These are phyloP conservation scores for Morus bassanus DNA, from an alignment of 2,797 vertebrate genomes.

Conservation along the genomic window DNA sequence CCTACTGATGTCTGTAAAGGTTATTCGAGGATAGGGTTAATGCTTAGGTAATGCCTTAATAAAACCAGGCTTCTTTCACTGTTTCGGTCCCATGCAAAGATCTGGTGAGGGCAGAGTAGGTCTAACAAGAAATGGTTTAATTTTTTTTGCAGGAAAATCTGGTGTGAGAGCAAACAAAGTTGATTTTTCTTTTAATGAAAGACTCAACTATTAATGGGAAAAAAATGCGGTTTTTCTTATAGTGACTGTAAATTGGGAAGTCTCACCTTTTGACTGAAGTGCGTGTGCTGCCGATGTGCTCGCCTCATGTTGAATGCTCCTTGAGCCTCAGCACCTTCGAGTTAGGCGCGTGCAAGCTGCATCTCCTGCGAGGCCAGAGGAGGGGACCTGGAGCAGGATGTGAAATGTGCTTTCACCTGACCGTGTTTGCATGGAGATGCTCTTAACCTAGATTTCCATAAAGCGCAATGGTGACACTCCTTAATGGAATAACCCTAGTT, in stretches of 20 bases:
- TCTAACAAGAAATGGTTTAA: accelerated
- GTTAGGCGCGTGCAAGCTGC: accelerated
- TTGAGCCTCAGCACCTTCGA: background rate
- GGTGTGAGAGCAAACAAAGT: background rate
- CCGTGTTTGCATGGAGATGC: accelerated
- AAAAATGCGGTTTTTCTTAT: background rate
- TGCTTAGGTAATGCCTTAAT: background rate
- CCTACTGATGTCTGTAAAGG: background rate
- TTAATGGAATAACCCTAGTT: background rate
- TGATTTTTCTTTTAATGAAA: background rate
- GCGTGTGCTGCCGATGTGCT: accelerated
- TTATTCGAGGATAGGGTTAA: background rate
- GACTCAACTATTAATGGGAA: background rate
- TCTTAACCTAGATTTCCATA: background rate
- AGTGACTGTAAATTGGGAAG: background rate
- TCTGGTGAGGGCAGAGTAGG: background rate
- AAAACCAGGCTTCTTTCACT: background rate
- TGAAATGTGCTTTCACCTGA: background rate
- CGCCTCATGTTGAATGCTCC: too few species aligned
- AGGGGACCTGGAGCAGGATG: accelerated
- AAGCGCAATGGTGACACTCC: accelerated
- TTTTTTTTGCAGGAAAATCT: background rate
- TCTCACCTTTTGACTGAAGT: background rate
- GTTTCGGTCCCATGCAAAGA: background rate
- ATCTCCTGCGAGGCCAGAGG: background rate